Base-by-base conservation (phyloP, 2,797 vertebrate species). In the Clamator glandarius region DNA sequence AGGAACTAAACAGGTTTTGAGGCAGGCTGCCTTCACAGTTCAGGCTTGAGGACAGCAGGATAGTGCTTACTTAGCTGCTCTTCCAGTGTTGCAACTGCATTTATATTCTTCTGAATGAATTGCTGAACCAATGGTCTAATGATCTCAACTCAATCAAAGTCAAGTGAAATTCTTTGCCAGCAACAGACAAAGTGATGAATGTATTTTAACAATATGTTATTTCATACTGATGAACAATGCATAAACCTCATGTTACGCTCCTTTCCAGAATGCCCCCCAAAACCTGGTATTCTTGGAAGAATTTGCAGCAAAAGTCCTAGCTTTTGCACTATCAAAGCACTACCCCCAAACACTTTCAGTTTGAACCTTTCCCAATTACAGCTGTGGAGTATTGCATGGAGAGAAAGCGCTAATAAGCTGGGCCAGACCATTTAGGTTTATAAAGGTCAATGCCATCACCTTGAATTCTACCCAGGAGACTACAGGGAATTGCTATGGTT, bases 401-500 rank as follows among this genome's bases (percentile, higher is more conserved):
- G 41, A 62, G 39, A 76, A 92, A 62, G 39, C 5, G 0, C 51
- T 94, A 87, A 95, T 75, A 92, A 91, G 55, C 69, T 76, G 44
- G 75, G 33, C 48, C 66, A 92, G 80, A 82, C 35, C 59, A 79
- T 91, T 93, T 86, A 18, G 11, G 51, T 92, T 91, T 92, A 48
- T 50, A 95, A 94, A 96, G 84, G 89, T 93, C 92, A 91, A 50
- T 86, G 75, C 50, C 66, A 86, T 84, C 91, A 86, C 94, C 89
- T 92, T 91, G 87, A 92, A 92, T 94, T 76, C 78, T 55, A 59
- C 79, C 62, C 76, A 90, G 68, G 73, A 90, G 83, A 86, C 67
- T 86, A 84, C 39, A 76, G 75, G 86, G 92, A 93, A 81, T 73
- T 85, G 59, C 69, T 92, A 61, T 1, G 19, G 44, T 85, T 94